phyloP scores from a whole-genome alignment of 2,888 invertebrate genomes.

The Pristionchus maxplancki region DNA sequence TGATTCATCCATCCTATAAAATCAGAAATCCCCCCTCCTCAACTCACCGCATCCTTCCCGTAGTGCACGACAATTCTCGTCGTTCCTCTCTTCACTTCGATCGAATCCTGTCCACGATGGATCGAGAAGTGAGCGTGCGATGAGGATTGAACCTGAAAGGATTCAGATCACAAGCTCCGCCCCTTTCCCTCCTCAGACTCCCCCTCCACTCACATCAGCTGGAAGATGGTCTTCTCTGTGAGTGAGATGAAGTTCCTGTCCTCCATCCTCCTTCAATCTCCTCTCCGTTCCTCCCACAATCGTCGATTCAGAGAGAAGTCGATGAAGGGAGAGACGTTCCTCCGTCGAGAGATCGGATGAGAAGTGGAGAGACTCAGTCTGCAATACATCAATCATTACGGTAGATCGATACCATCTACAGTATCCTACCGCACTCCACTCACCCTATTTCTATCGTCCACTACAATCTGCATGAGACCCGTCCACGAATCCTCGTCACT shows the following conservation, averaged over 20 bases:
- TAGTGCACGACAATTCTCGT: slow-evolving; percentile 30
- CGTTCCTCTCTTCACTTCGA: slow-evolving; percentile 48
- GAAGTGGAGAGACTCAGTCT: slow-evolving; percentile 30
- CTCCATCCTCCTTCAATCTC: slow-evolving; percentile 15
- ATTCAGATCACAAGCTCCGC: not conserved
- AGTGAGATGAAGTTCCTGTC: not conserved
- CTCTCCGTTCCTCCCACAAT: not conserved
- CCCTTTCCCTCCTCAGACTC: not conserved
- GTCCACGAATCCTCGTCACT: slow-evolving; percentile 26
- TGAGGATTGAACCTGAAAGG: slow-evolving; percentile 17
- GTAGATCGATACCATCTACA: not conserved
- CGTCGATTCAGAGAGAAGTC: slow-evolving; percentile 34
- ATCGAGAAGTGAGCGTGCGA: slow-evolving; percentile 13
- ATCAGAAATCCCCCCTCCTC: not conserved
- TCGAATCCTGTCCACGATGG: slow-evolving; percentile 38
- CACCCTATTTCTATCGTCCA: slow-evolving; percentile 39
- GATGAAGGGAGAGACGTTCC: slow-evolving; percentile 30
- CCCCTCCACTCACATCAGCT: slow-evolving; percentile 49
- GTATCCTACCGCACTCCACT: not conserved
- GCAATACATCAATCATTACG: not conserved
- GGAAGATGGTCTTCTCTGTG: slow-evolving; percentile 47
- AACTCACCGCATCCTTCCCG: slow-evolving; percentile 40
- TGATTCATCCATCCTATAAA: too few relatives aligned
- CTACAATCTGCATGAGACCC: not conserved
- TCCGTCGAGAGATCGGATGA: slow-evolving; percentile 31